phyloP scores from a whole-genome alignment of 2,113 vertebrate genomes.

The Cheirogaleus medius region DNA sequence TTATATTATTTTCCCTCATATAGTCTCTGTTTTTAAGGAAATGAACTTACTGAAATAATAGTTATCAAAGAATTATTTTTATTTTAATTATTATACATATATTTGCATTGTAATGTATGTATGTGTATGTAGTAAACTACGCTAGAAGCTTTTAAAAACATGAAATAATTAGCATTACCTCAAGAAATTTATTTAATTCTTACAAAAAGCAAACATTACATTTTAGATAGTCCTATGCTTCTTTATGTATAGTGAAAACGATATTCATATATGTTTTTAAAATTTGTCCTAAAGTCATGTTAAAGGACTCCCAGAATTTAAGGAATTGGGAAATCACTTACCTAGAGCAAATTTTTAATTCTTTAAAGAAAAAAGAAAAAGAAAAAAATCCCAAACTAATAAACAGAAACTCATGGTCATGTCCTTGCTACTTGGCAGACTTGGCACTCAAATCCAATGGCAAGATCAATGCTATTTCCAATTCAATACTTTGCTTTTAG shows the following conservation, averaged over 20 bases:
- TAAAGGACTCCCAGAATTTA: background rate
- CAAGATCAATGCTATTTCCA: background rate
- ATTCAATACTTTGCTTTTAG: background rate
- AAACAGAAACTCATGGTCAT: background rate
- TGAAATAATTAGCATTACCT: background rate
- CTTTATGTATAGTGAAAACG: background rate
- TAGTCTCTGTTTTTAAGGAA: background rate
- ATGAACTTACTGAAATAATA: background rate
- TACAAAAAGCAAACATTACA: background rate
- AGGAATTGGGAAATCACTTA: background rate
- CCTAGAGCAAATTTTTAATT: background rate
- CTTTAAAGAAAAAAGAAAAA: background rate
- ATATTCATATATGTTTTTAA: background rate
- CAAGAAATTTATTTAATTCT: background rate
- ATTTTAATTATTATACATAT: background rate
- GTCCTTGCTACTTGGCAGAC: background rate
- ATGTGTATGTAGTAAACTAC: background rate
- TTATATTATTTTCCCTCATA: background rate
- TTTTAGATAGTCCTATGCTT: background rate
- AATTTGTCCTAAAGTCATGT: background rate
- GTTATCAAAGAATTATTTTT: background rate
- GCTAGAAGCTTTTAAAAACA: background rate
- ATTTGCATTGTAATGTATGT: background rate
- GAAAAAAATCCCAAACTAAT: background rate
- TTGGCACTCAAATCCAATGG: background rate